phyloP scores from a whole-genome alignment of 1,140 invertebrate genomes.

The Anthonomus grandis region DNA sequence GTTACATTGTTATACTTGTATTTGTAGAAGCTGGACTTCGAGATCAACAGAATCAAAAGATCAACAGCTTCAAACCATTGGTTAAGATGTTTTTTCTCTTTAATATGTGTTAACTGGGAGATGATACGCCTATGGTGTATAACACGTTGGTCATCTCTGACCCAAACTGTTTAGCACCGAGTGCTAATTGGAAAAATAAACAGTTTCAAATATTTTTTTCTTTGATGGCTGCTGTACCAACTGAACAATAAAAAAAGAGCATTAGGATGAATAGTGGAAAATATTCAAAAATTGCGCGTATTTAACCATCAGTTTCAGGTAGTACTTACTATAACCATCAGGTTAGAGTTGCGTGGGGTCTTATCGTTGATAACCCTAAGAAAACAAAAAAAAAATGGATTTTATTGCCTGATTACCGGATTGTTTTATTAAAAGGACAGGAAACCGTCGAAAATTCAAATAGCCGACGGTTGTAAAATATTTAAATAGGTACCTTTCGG shows the following conservation, averaged over 20 bases:
- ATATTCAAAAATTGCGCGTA: no score
- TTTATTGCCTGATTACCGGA: neutral
- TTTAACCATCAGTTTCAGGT: neutral
- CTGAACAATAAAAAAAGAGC: slow-evolving; percentile 6
- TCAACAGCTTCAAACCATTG: neutral
- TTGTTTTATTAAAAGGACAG: no score
- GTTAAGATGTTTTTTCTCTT: neutral
- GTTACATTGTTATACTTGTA: neutral
- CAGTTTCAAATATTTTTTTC: slow-evolving; percentile 17
- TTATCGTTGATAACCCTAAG: neutral
- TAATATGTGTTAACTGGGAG: neutral
- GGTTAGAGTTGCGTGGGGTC: neutral
- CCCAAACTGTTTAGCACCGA: neutral
- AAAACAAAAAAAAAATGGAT: neutral
- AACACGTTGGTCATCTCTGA: slow-evolving; percentile 6
- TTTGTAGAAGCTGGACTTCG: neutral
- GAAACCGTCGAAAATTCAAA: no score
- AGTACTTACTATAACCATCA: neutral
- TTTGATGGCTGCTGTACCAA: slow-evolving; percentile 13
- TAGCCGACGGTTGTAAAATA: no score
- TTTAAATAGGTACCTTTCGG: no score
- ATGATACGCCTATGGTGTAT: slow-evolving; percentile 3
- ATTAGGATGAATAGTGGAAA: no score
- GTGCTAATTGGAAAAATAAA: slow-evolving; percentile 16
- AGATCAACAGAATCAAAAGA: neutral